Percentiles rank a stretch among this genome's conserved stretches.
Evolutionary conservation across 2,113 vertebrate genomes (phyloP).

Genomic region (Phylloscopus whistleri): DNA sequence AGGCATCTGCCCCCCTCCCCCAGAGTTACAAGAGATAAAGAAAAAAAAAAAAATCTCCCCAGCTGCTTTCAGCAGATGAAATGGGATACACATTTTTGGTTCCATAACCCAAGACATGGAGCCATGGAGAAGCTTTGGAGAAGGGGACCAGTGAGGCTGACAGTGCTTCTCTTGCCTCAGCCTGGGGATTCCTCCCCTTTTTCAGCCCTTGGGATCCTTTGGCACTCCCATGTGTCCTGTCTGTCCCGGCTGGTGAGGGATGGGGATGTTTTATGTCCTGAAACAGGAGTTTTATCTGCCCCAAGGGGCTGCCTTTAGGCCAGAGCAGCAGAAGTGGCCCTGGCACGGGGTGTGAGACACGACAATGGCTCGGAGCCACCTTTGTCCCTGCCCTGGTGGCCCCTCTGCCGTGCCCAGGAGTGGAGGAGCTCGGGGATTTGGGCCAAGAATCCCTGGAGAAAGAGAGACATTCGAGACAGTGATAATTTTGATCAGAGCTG

Average conservation of each 20-base stretch:
- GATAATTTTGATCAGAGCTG: not conserved
- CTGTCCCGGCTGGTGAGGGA: not conserved
- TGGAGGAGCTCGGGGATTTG: not conserved
- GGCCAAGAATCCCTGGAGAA: not conserved
- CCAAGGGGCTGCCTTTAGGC: not conserved
- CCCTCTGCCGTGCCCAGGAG: not conserved
- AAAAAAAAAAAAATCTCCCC: too few species aligned
- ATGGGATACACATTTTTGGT: too few species aligned
- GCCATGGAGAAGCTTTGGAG: not conserved
- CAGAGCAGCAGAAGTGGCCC: not conserved
- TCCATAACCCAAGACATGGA: not conserved
- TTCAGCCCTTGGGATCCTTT: not conserved
- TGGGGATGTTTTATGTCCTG: not conserved
- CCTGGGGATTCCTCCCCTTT: not conserved
- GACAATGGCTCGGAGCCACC: constrained; percentile 17
- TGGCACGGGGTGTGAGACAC: not conserved
- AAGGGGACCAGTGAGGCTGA: not conserved
- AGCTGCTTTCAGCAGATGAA: too few species aligned
- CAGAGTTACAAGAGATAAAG: too few species aligned
- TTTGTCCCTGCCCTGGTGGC: constrained; percentile 21
- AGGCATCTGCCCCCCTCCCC: too few species aligned
- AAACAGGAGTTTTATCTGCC: not conserved
- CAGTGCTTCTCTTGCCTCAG: not conserved
- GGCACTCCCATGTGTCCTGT: not conserved
- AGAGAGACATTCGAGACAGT: not conserved